phyloP scores from a whole-genome alignment of 2,797 vertebrate species.

The Tadarida brasiliensis region DNA sequence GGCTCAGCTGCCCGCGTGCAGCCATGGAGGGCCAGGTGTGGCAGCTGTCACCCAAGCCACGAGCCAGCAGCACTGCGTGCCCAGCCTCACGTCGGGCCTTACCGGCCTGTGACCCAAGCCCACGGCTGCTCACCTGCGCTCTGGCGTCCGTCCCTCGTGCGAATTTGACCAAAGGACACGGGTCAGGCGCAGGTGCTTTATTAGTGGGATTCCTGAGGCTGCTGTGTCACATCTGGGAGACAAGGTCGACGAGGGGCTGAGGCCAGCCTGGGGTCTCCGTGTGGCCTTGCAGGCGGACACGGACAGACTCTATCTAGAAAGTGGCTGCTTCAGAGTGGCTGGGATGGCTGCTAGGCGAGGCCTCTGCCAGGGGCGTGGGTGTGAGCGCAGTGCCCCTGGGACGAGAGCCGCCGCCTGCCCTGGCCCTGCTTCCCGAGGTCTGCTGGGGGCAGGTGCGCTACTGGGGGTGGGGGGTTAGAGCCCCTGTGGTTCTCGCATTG shows the following conservation, averaged over 20 bases:
- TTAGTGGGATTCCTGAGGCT: not conserved
- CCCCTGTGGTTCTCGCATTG: not conserved
- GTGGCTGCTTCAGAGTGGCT: not conserved
- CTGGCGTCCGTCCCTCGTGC: not conserved
- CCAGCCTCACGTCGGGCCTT: not conserved
- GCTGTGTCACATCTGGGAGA: not conserved
- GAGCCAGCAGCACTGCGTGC: not conserved
- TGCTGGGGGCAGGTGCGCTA: not conserved
- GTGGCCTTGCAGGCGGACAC: not conserved
- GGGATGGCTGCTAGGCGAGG: not conserved
- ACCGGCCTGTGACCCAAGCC: not conserved
- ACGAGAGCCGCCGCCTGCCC: not conserved
- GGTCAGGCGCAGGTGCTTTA: not conserved
- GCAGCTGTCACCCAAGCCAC: not conserved
- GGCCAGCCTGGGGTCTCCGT: not conserved
- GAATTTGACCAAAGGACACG: not conserved
- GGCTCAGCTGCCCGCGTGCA: not conserved
- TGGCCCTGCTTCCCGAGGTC: not conserved
- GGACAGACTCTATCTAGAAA: not conserved
- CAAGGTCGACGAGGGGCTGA: rapidly evolving
- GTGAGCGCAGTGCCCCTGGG: too few relatives aligned
- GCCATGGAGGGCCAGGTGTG: not conserved
- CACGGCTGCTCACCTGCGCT: not conserved
- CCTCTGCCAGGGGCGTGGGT: too few relatives aligned
- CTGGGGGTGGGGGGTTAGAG: not conserved